Evolutionary conservation across 1,140 invertebrate species (phyloP), one percentile per base, ranked within the genome.

Genomic region (Drosophila ironensis): DNA sequence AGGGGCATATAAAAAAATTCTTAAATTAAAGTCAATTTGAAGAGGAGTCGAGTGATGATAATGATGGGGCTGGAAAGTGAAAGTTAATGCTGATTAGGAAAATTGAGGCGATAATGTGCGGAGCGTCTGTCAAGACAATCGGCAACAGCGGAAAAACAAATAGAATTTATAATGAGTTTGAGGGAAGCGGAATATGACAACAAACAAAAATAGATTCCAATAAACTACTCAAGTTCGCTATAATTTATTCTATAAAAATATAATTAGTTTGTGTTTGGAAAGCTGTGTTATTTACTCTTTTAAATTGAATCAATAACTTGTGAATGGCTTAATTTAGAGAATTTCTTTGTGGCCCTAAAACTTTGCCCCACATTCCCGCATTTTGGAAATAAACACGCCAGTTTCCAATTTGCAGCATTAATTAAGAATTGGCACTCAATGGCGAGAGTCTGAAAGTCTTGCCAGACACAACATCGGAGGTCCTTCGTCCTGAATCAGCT

Each of bases 21-120:
- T 48, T 68, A 68, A 77, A 77, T 78, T 77, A 78, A 77, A 77
- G 74, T 78, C 73, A 72, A 72, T 68, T 72, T 67, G 68, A 77
- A 52, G 74, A 68, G 53, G 64, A 71, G 67, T 53, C 61, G 40
- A 42, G 14, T 28, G 59, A 19, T 28, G 41, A 63, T n/a, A n/a
- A n/a, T 63, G 59, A 47, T 16, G 56, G 56, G 30, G 11, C 25
- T 4, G 3, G 9, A 30, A 59, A 72, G 59, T 50, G 53, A 78
- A 72, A 56, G 60, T 61, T 68, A 60, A 78, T 68, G 74, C 33
- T 77, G 74, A 77, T 77, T 77, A 78, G 74, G 50, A 38, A 72
- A 77, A 72, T 78, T 61, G 22, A 72, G 77, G 73, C 42, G 57
- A 52, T 75, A 75, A 75, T 71, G 46, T 17, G 46, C 14, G 52